Evolutionary conservation across 2,888 invertebrate genomes (phyloP).

Genomic region (Eledone cirrhosa): DNA sequence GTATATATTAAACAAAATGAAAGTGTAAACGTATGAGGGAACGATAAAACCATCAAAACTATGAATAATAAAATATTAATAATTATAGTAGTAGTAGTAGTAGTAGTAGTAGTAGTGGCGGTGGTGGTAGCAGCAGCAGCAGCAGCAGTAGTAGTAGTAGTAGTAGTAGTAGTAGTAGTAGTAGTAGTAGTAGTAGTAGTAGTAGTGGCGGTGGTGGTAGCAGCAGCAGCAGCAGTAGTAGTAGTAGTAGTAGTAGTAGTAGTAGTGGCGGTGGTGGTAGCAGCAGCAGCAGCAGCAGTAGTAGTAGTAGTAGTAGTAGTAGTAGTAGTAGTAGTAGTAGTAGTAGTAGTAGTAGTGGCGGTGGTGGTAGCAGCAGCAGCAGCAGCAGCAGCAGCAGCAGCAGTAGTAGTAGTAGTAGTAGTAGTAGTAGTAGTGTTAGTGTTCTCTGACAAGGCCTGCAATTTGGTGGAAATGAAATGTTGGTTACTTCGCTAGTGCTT

Average conservation of each 20-base stretch:
- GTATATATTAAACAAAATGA: too few relatives aligned
- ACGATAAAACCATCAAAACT: too few relatives aligned
- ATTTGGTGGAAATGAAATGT: too few relatives aligned
- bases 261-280: conserved; percentile 32
- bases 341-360: conserved; percentile 30
- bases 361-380: conserved; percentile 10
- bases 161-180: conserved; percentile 30
- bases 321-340: conserved; percentile 34
- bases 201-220: conserved; percentile 31
- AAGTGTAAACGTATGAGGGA: too few relatives aligned
- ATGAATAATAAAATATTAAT: too few relatives aligned
- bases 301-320: conserved; percentile 32
- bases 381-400: background rate
- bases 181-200: conserved; percentile 29
- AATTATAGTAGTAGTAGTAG: conserved; percentile 32
- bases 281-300: conserved; percentile 31
- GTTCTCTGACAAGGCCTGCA: too few relatives aligned
- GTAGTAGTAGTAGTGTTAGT: too few relatives aligned
- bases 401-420: conserved; percentile 13
- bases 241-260: conserved; percentile 32
- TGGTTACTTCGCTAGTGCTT: too few relatives aligned
- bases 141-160: conserved; percentile 29
- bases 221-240: conserved; percentile 27
- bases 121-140: conserved; percentile 33
- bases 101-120: conserved; percentile 35